Percentiles rank a stretch among this genome's conserved stretches.
Conservation (phyloP, 2,113 vertebrate species). For the Odobenus rosmarus region DNA sequence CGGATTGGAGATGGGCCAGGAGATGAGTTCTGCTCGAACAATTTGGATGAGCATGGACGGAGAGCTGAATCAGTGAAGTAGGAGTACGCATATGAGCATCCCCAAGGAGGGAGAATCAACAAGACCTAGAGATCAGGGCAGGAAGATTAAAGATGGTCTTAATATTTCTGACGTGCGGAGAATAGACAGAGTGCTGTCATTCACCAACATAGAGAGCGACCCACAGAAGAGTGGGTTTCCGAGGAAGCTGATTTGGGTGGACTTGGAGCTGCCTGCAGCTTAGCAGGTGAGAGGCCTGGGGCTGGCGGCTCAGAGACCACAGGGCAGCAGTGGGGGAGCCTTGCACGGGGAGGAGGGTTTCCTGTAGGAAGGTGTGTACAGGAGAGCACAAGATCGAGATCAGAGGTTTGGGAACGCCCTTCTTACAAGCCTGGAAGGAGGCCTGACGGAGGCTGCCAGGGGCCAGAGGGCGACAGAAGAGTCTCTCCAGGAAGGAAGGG, state of each 20-base stretch:
- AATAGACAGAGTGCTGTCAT: neutral
- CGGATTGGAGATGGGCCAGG: neutral
- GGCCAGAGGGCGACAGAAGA: neutral
- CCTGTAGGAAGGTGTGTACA: neutral
- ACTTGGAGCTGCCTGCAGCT: neutral
- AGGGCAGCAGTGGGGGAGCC: neutral
- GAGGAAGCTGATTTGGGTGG: neutral
- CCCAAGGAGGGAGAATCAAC: neutral
- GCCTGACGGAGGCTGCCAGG: neutral
- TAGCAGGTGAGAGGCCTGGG: no score
- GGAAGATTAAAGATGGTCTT: neutral
- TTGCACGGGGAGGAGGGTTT: neutral
- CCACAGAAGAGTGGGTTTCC: neutral
- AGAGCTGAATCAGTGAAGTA: neutral
- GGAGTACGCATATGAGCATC: neutral
- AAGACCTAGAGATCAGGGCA: neutral
- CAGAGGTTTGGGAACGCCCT: neutral
- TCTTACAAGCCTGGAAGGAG: neutral
- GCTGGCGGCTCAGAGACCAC: neutral
- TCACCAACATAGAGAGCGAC: neutral
- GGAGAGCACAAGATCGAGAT: neutral
- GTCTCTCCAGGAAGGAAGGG: neutral
- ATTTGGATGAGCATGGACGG: neutral
- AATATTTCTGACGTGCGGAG: neutral
- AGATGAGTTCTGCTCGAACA: neutral